Evolutionary conservation across 2,113 vertebrate species (phyloP).

Genomic region (Archilochus colubris): DNA sequence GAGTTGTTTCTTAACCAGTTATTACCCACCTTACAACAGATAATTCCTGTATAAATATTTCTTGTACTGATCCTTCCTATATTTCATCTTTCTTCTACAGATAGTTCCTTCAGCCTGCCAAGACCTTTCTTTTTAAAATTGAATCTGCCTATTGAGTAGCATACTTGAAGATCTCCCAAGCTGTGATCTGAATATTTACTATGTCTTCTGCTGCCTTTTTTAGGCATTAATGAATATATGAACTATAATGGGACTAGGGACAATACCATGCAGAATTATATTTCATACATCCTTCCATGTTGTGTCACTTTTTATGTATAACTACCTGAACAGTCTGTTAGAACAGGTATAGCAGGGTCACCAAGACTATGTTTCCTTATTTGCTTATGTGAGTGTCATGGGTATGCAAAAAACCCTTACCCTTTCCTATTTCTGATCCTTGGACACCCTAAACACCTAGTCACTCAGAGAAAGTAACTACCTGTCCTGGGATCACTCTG

Average conservation of each 20-base stretch:
- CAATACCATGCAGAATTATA: not conserved
- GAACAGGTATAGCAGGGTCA: not conserved
- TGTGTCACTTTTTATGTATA: not conserved
- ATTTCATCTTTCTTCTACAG: not conserved
- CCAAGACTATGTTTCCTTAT: not conserved
- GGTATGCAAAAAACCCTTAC: not conserved
- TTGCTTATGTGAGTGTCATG: not conserved
- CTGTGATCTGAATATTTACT: not conserved
- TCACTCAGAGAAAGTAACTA: not conserved
- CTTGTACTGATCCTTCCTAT: not conserved
- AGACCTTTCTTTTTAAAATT: not conserved
- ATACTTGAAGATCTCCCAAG: not conserved
- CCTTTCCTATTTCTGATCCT: not conserved
- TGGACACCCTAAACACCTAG: not conserved
- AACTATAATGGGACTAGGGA: not conserved
- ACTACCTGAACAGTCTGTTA: not conserved
- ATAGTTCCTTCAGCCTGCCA: not conserved
- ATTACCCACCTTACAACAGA: not conserved
- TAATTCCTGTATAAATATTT: not conserved
- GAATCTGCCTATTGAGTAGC: not conserved
- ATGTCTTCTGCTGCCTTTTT: not conserved
- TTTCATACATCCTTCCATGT: not conserved
- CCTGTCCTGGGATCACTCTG: not conserved
- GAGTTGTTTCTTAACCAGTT: not conserved
- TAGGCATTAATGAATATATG: not conserved